Evolutionary conservation across 2,113 vertebrate species (phyloP).

Genomic region (Bungarus multicinctus): DNA sequence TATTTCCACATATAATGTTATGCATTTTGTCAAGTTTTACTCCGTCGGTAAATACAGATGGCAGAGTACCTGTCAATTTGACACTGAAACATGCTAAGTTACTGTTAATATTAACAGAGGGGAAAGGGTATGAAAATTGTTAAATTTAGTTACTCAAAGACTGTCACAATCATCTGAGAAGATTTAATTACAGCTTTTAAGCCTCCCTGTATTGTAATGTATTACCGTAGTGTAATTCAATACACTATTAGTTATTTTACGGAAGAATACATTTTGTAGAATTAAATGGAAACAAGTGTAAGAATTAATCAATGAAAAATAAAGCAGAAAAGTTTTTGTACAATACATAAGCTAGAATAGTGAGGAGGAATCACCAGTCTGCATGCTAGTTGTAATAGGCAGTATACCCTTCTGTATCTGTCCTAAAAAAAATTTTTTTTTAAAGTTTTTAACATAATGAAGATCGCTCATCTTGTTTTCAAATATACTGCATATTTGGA

Average conservation of each 20-base stretch:
- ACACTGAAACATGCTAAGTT: neutral
- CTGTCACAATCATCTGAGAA: neutral
- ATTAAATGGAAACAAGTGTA: neutral
- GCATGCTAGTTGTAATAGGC: neutral
- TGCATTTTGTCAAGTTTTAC: neutral
- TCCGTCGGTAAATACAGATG: neutral
- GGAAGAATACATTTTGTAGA: neutral
- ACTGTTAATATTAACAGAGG: neutral
- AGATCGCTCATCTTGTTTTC: neutral
- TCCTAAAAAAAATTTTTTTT: neutral
- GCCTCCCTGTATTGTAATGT: neutral
- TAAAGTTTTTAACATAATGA: neutral
- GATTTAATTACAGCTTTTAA: neutral
- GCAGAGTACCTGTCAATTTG: neutral
- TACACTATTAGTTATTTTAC: neutral
- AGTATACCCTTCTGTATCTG: neutral
- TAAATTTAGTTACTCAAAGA: neutral
- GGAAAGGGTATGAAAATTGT: neutral
- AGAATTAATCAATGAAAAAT: neutral
- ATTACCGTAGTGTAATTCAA: neutral
- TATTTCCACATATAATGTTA: neutral
- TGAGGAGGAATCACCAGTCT: neutral
- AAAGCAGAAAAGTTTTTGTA: neutral
- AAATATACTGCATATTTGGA: neutral
- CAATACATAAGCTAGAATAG: neutral